Evolutionary conservation across 1,140 invertebrate species (phyloP), one percentile per base, ranked within the genome.

Genomic region (Diorhabda elongata): DNA sequence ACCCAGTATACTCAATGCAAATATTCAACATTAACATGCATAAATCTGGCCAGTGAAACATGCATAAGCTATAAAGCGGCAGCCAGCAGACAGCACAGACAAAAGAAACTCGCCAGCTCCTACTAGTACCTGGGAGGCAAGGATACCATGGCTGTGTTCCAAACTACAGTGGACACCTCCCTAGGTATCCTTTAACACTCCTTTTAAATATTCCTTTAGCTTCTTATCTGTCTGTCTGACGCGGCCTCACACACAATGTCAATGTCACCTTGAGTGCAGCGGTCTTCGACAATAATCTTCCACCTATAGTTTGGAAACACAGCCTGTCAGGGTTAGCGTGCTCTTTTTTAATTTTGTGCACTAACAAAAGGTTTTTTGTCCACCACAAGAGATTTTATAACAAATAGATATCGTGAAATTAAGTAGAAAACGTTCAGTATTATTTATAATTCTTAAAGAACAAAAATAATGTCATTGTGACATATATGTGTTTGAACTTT

Each of bases 61-160:
- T 11, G 61, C 61, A 47, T 2, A 62, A 62, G 42, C 42, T 11
- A 62, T 2, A 52, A 52, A 52, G 47, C 47, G 47, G n/a, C 47
- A 52, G 47, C 47, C 47, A 6, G n/a, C 47, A 52, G 47, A 52
- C 47, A 52, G 47, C 61, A 62, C 61, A 62, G 47, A 52, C 58
- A 59, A 11, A 42, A 59, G 41, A 59, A 59, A 59, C 11, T 26
- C 63, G 8, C 3, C 43, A 64, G 63, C 63, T 44, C n/a, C 63
- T 57, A 64, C 63, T 64, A 84, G 82, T 86, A 85, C 84, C 84
- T 85, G 83, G 83, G 84, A 85, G 84, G 83, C 83, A 86, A 82
- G 84, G 84, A 86, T 83, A 86, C 85, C 85, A 86, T 86, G 84
- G 84, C 85, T 86, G 85, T 86, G 84, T 86, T 86, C 84, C 85